Percentiles rank a stretch among this genome's conserved stretches.
phyloP scores from a whole-genome alignment of 2,888 invertebrate genomes.

The Nomada ruficornis region DNA sequence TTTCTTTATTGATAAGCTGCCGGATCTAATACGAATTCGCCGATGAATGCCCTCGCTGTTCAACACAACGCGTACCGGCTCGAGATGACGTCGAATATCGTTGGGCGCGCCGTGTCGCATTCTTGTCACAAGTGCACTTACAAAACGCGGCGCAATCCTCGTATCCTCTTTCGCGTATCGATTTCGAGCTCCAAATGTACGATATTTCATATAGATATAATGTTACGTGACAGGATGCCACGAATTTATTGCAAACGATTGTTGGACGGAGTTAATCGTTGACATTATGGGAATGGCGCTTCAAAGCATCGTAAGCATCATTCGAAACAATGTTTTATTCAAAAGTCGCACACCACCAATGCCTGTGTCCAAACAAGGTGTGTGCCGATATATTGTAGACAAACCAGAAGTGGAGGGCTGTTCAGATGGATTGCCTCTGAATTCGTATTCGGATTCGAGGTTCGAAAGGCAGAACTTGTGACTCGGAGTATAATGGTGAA shows the following conservation, averaged over 20 bases:
- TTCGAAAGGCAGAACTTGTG: too few relatives aligned
- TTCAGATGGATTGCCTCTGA: too few relatives aligned
- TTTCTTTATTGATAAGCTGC: conserved; percentile 50
- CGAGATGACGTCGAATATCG: conserved; percentile 60
- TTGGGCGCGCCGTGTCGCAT: conserved; percentile 53
- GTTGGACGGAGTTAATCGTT: too few relatives aligned
- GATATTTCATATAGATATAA: not conserved
- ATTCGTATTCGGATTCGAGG: too few relatives aligned
- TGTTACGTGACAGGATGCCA: not conserved
- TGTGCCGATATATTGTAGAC: too few relatives aligned
- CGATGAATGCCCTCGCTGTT: conserved; percentile 68
- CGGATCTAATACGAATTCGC: conserved; percentile 48
- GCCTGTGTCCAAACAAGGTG: too few relatives aligned
- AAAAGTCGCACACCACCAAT: too few relatives aligned
- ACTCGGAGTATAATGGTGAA: too few relatives aligned
- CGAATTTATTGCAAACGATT: not conserved
- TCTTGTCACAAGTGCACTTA: conserved; percentile 52
- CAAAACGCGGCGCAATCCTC: conserved; percentile 36
- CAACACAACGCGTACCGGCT: conserved; percentile 47
- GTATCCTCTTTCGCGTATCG: conserved; percentile 61
- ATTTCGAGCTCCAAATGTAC: conserved; percentile 14
- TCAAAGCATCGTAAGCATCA: too few relatives aligned
- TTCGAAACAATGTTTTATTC: too few relatives aligned
- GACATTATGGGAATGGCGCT: too few relatives aligned
- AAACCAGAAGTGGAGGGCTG: too few relatives aligned